Conservation (phyloP, 2,888 invertebrate species). For the Monochamus alternatus region DNA sequence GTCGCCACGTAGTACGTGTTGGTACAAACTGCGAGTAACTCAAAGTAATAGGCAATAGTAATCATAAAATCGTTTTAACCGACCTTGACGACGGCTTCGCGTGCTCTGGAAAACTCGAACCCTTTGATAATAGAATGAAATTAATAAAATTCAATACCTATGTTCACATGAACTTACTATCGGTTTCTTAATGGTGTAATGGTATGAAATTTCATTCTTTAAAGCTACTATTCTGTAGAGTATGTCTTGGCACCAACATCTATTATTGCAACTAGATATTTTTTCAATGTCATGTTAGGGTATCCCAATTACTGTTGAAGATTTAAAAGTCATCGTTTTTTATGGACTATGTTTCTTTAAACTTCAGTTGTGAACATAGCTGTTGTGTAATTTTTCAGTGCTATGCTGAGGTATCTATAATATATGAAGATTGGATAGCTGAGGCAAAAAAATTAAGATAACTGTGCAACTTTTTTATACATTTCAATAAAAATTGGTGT, state of each 20-base stretch:
- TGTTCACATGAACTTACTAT: constrained; percentile 4
- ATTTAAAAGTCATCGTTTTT: too few species aligned
- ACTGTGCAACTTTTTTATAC: too few species aligned
- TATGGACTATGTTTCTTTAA: too few species aligned
- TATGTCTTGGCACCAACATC: not conserved
- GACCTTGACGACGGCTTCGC: constrained; percentile 35
- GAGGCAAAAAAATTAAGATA: too few species aligned
- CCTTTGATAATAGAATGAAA: constrained; percentile 30
- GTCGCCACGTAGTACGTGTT: constrained; percentile 33
- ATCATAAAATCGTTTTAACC: constrained; percentile 25
- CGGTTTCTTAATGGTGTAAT: constrained; percentile 1
- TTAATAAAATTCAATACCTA: constrained; percentile 17
- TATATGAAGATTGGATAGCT: too few species aligned
- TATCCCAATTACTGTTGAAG: too few species aligned
- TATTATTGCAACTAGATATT: constrained; percentile 7
- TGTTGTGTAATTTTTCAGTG: too few species aligned
- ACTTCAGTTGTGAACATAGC: too few species aligned
- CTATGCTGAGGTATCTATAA: too few species aligned
- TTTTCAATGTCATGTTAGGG: not conserved
- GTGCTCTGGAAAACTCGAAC: constrained; percentile 28
- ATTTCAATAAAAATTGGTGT: too few species aligned
- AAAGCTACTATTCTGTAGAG: not conserved
- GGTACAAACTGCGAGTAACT: constrained; percentile 24
- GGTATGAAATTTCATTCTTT: not conserved
- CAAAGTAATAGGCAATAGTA: constrained; percentile 31